phyloP scores from a whole-genome alignment of 2,888 invertebrate species.

The Ornithoptera priamus region DNA sequence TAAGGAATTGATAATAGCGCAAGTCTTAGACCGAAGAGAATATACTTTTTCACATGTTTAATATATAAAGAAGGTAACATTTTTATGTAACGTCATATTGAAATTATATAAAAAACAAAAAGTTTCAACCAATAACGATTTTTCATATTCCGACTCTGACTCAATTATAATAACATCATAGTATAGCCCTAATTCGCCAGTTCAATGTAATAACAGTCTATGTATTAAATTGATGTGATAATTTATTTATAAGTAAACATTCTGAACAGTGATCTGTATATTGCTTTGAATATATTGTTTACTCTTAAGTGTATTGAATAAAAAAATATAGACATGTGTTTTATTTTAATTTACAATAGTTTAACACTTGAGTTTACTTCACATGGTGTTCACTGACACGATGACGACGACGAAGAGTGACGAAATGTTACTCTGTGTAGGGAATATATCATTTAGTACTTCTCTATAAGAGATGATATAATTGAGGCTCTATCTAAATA shows the following conservation, averaged over 20 bases:
- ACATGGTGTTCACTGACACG: no score
- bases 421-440: no score
- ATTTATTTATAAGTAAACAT: constrained; percentile 22
- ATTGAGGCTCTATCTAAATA: not conserved
- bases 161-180: not conserved
- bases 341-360: no score
- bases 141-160: not conserved
- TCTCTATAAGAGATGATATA: not conserved
- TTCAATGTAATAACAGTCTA: constrained; percentile 26
- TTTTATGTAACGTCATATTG: no score
- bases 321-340: constrained; percentile 6
- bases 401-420: no score
- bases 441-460: no score
- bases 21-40: no score
- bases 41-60: no score
- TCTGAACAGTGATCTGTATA: constrained; percentile 12
- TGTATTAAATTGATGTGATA: constrained; percentile 21
- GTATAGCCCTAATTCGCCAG: not conserved
- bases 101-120: not conserved
- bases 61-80: no score
- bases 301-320: constrained; percentile 21
- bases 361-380: no score
- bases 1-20: no score
- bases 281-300: constrained; percentile 1
- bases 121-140: not conserved